Evolutionary conservation across 2,113 vertebrate species (phyloP).

Genomic region (Coptodon bakossiorum): DNA sequence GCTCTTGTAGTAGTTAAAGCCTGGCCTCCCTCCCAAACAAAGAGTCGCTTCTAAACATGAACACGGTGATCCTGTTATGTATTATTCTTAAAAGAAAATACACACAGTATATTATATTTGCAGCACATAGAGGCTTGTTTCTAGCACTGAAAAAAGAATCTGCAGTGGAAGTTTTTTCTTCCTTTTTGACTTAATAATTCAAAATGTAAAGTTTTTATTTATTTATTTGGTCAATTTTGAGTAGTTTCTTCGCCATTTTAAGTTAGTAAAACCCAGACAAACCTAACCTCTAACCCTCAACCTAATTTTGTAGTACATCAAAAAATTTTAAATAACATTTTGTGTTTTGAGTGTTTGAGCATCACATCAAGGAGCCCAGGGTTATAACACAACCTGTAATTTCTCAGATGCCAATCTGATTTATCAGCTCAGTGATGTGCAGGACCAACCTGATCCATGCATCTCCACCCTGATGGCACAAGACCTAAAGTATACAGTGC

Average conservation of each 20-base stretch:
- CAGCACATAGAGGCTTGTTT: neutral
- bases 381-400: neutral
- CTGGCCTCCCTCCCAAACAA: conserved; percentile 11
- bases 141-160: neutral
- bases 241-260: neutral
- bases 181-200: neutral
- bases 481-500: neutral
- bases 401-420: neutral
- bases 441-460: neutral
- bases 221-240: neutral
- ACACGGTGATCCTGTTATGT: neutral
- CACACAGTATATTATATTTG: neutral
- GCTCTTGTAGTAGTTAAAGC: conserved; percentile 32
- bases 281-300: neutral
- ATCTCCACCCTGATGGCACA: neutral
- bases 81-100: neutral
- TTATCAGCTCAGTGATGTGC: neutral
- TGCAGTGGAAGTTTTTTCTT: neutral
- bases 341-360: neutral
- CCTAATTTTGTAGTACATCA: neutral
- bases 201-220: neutral
- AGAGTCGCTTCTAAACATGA: neutral
- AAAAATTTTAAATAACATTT: neutral
- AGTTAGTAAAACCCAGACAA: neutral
- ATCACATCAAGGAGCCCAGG: neutral